Percentiles rank a stretch among this genome's conserved stretches.
Evolutionary conservation across 2,113 vertebrate genomes (phyloP).

Genomic region (Antigone vipio): DNA sequence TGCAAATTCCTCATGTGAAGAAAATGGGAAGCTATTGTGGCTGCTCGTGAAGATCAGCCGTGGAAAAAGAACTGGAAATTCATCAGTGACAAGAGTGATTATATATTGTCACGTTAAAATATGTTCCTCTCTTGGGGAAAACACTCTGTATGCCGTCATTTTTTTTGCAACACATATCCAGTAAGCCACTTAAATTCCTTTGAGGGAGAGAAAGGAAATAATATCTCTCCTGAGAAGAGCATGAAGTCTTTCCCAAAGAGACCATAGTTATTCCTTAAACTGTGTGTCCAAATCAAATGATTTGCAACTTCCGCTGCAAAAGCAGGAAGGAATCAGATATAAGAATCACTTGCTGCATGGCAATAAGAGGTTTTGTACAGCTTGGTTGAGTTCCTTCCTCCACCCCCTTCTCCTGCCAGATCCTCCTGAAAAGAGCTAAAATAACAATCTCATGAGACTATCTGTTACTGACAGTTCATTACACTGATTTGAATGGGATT

Average conservation of each 20-base stretch:
- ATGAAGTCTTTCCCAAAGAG: background rate
- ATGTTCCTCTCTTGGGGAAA: background rate
- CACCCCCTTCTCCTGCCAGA: background rate
- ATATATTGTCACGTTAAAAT: background rate
- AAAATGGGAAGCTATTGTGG: accelerated
- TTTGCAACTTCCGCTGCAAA: background rate
- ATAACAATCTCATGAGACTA: background rate
- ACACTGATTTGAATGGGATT: background rate
- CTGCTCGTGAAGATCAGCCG: accelerated
- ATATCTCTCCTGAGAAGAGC: background rate
- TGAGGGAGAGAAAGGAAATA: background rate
- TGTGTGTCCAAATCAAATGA: background rate
- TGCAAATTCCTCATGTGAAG: background rate
- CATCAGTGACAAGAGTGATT: background rate
- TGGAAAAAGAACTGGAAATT: background rate
- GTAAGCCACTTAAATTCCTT: background rate
- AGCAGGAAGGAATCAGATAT: background rate
- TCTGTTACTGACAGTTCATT: background rate
- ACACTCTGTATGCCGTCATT: background rate
- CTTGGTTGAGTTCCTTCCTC: background rate
- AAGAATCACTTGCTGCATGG: background rate
- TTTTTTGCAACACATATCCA: background rate
- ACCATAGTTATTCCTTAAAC: background rate
- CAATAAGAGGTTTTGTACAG: background rate
- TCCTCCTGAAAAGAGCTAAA: background rate